phyloP scores from a whole-genome alignment of 1,140 invertebrate genomes.

The Adelges cooleyi region DNA sequence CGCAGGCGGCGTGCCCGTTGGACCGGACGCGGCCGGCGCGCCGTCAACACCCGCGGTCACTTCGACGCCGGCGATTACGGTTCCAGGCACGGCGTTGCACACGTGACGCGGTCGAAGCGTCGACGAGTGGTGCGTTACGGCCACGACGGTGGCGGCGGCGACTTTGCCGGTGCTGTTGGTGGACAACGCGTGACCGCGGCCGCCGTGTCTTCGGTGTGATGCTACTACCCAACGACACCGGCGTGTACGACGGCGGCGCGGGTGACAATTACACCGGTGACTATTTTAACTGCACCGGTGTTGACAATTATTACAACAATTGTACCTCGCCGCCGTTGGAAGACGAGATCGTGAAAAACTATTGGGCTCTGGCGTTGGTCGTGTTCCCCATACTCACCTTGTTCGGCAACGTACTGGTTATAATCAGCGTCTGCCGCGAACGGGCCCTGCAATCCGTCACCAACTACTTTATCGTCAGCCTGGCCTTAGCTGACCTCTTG shows the following conservation, averaged over 20 bases:
- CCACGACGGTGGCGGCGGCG: background rate
- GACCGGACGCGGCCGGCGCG: background rate
- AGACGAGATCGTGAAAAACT: slow-evolving; percentile 45
- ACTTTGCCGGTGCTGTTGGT: background rate
- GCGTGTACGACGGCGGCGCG: background rate
- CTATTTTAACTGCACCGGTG: too few relatives aligned
- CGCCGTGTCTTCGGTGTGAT: background rate
- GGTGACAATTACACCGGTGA: background rate
- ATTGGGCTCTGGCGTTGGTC: slow-evolving; percentile 74
- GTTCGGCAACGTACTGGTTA: slow-evolving; percentile 94
- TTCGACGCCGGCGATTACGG: background rate
- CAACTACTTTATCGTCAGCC: slow-evolving; percentile 96
- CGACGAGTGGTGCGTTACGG: background rate
- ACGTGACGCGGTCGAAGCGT: slow-evolving; percentile 22
- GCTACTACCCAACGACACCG: background rate
- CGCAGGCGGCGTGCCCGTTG: background rate
- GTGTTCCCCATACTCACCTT: slow-evolving; percentile 86
- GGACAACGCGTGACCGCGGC: too few relatives aligned
- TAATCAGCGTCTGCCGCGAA: slow-evolving; percentile 82
- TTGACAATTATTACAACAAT: background rate
- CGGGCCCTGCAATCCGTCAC: slow-evolving; percentile 84
- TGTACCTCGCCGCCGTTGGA: slow-evolving; percentile 2
- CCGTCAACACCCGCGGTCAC: slow-evolving; percentile 1
- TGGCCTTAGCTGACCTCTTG: slow-evolving; percentile 92
- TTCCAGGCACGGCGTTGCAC: background rate